Percentiles rank a stretch among this genome's conserved stretches.
These are phyloP conservation scores for Phyllostomus hastatus DNA, from an alignment of 2,113 vertebrate species.

Conservation along the genomic window DNA sequence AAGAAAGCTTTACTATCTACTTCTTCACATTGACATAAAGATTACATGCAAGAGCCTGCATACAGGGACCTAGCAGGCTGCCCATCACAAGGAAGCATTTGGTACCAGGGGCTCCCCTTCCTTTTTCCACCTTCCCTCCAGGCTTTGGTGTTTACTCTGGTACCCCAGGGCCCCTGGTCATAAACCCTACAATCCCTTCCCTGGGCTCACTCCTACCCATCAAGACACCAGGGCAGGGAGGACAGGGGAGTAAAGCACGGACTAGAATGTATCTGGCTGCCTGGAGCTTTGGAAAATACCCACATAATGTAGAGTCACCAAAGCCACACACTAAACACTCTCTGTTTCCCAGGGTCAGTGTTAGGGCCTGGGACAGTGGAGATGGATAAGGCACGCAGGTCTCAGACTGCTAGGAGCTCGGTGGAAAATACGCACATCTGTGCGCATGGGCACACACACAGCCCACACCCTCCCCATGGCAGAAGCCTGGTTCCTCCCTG, in stretches of 20 bases:
- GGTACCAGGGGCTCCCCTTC: accelerated
- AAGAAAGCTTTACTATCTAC: background rate
- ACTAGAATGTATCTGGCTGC: background rate
- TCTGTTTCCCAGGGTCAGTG: background rate
- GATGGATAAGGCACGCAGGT: too few relatives aligned
- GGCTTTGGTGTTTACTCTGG: background rate
- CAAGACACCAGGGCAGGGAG: too few relatives aligned
- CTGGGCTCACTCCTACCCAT: background rate
- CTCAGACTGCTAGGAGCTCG: background rate
- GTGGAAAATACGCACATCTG: background rate
- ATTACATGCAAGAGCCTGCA: background rate
- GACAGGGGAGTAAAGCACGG: background rate
- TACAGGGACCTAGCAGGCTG: background rate
- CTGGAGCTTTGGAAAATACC: background rate
- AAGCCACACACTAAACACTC: background rate
- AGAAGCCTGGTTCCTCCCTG: background rate
- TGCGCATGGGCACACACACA: background rate
- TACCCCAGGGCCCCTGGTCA: background rate
- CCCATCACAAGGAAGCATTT: too few relatives aligned
- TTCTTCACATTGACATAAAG: background rate
- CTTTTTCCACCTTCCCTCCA: background rate
- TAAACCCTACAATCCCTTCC: background rate
- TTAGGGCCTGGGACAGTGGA: background rate
- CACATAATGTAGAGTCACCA: background rate
- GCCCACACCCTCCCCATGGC: background rate